A percentile compares a stretch with the other conserved stretches of the same genome.
phyloP scores from a whole-genome alignment of 2,888 invertebrate genomes.

The Priocnemis perturbator region DNA sequence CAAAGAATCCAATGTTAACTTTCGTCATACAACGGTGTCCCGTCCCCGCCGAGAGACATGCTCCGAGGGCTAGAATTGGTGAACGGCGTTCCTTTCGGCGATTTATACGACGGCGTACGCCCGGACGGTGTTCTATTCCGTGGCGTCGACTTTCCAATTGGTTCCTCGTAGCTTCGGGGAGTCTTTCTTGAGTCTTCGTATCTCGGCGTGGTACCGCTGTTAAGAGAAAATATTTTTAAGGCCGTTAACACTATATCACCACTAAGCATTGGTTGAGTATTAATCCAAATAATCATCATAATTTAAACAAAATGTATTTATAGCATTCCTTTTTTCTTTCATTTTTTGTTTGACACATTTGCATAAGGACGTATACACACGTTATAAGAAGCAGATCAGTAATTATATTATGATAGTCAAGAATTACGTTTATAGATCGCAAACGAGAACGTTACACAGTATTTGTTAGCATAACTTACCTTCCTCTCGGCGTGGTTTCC shows the following conservation, averaged over 20 bases:
- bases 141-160: slow-evolving; percentile 81
- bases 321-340: no score
- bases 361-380: no score
- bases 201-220: slow-evolving; percentile 72
- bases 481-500: slow-evolving; percentile 66
- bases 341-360: no score
- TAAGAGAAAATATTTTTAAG: not conserved
- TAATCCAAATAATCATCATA: no score
- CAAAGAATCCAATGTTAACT: slow-evolving; percentile 4
- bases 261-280: no score
- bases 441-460: no score
- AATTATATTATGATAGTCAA: no score
- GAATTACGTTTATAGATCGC: no score
- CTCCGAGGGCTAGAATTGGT: slow-evolving; percentile 92
- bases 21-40: slow-evolving; percentile 83
- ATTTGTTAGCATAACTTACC: slow-evolving; percentile 57
- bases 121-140: slow-evolving; percentile 71
- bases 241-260: not conserved
- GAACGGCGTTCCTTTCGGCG: slow-evolving; percentile 74
- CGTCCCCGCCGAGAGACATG: slow-evolving; percentile 91
- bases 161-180: slow-evolving; percentile 74
- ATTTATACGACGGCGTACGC: slow-evolving; percentile 67
- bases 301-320: no score
- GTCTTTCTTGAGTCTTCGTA: slow-evolving; percentile 75
- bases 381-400: no score